Percentiles rank a stretch among this genome's conserved stretches.
These are phyloP conservation scores for Anniella stebbinsi DNA, from an alignment of 2,797 vertebrate genomes.

Conservation along the genomic window DNA sequence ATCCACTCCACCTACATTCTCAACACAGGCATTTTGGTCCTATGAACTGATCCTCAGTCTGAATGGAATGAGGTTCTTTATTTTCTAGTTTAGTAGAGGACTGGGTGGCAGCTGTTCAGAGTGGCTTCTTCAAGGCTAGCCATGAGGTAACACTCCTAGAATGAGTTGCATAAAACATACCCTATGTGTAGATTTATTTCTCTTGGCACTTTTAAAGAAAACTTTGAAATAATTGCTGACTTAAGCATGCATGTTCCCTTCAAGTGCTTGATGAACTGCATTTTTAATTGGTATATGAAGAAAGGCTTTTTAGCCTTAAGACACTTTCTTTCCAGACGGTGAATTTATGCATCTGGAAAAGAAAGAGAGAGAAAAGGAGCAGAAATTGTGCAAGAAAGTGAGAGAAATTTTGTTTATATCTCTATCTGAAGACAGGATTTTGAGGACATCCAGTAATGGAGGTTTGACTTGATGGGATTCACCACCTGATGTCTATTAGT, in stretches of 20 bases:
- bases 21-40: neutral
- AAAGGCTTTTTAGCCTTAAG: conserved; percentile 54
- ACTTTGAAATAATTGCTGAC: conserved; percentile 48
- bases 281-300: conserved; percentile 61
- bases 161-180: neutral
- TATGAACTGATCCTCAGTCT: neutral
- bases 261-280: conserved; percentile 48
- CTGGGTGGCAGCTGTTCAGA: neutral
- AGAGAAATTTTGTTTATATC: conserved; percentile 17
- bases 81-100: no score
- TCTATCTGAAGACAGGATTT: neutral
- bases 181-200: conserved; percentile 37
- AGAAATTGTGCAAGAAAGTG: neutral
- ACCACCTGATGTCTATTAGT: neutral
- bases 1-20: neutral
- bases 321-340: conserved; percentile 48
- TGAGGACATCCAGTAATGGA: neutral
- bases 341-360: conserved; percentile 30
- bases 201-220: conserved; percentile 48
- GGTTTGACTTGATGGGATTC: neutral
- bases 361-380: neutral
- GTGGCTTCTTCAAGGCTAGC: neutral
- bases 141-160: neutral
- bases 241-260: conserved; percentile 36
- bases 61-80: neutral